A percentile compares a stretch with the other conserved stretches of the same genome.
These are phyloP conservation scores for Edolisoma coerulescens DNA, from an alignment of 2,113 vertebrate genomes.

Conservation along the genomic window DNA sequence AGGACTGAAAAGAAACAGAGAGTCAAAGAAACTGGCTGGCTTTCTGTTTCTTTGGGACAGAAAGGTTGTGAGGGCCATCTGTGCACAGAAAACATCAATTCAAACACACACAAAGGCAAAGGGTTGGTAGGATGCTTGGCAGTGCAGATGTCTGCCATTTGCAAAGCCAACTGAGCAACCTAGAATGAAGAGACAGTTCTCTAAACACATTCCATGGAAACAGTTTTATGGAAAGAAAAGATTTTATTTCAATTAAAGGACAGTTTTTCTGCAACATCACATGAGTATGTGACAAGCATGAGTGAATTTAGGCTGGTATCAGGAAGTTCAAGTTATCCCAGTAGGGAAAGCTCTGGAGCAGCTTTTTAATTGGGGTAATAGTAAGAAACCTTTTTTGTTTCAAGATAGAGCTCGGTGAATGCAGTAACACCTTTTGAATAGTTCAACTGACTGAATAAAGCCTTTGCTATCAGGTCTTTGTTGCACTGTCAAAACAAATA, in stretches of 20 bases:
- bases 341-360: neutral
- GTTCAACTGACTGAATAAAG: neutral
- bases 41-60: neutral
- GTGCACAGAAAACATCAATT: neutral
- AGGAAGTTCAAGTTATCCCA: neutral
- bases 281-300: neutral
- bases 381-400: neutral
- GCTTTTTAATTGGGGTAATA: neutral
- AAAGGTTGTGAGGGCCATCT: neutral
- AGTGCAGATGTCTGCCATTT: neutral
- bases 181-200: neutral
- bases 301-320: neutral
- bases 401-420: neutral
- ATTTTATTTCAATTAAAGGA: neutral
- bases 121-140: neutral
- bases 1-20: neutral
- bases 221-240: neutral
- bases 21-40: neutral
- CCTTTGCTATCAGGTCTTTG: slow-evolving; percentile 5
- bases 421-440: neutral
- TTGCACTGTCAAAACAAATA: slow-evolving; percentile 8
- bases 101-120: neutral
- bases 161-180: neutral
- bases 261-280: neutral
- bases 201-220: neutral